A percentile compares a stretch with the other conserved stretches of the same genome.
These are phyloP conservation scores for Hyposoter didymator DNA, from an alignment of 2,888 invertebrate genomes.

Conservation along the genomic window DNA sequence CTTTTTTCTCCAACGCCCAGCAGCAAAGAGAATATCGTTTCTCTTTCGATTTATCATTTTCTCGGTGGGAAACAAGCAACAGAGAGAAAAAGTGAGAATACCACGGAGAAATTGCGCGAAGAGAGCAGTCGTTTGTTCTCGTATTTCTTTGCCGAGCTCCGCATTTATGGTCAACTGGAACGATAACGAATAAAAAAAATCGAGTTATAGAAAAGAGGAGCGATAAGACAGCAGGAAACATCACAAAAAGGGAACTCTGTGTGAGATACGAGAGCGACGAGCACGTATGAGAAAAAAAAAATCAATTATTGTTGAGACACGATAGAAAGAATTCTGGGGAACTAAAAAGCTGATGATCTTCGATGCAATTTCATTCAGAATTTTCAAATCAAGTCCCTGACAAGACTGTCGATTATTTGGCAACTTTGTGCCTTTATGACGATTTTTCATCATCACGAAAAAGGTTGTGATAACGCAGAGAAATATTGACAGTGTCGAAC, in stretches of 20 bases:
- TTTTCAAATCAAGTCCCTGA: neutral
- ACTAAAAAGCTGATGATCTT: neutral
- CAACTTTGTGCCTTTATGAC: neutral
- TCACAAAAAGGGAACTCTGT: neutral
- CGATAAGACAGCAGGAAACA: conserved; percentile 1
- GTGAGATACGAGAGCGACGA: conserved; percentile 1
- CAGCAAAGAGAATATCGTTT: conserved; percentile 16
- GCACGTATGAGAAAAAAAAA: neutral
- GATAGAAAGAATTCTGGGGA: neutral
- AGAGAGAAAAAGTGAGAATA: conserved; percentile 7
- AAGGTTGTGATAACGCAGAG: neutral
- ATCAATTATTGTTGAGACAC: neutral
- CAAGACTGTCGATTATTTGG: neutral
- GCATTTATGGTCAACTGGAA: neutral
- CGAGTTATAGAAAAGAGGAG: neutral
- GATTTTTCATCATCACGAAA: conserved; percentile 3
- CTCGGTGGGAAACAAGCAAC: conserved; percentile 2
- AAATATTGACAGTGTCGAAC: neutral
- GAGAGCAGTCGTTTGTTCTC: conserved; percentile 30
- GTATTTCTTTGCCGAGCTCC: conserved; percentile 16
- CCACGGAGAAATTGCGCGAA: conserved; percentile 37
- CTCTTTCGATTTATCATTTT: conserved; percentile 28
- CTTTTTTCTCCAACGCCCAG: conserved; percentile 6
- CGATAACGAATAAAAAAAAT: conserved; percentile 31
- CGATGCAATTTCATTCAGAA: neutral